Conservation (phyloP, 2,888 invertebrate species). For the Oithona nana region DNA sequence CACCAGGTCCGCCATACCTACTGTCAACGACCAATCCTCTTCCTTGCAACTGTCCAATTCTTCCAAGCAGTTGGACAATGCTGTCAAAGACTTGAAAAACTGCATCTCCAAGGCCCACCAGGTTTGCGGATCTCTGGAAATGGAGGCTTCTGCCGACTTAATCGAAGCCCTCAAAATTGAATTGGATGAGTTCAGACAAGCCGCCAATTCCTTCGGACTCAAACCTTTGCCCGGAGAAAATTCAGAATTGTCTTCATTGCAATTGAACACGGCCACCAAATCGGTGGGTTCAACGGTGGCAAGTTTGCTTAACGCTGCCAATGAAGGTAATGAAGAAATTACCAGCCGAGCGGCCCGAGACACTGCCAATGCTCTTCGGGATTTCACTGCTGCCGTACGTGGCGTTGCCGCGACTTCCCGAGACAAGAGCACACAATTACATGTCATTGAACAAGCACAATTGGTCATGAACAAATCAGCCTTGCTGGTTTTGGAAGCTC, state of each 20-base stretch:
- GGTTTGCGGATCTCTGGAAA: constrained; percentile 54
- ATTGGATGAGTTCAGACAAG: constrained; percentile 54
- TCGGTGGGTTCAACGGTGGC: constrained; percentile 63
- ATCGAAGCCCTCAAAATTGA: constrained; percentile 60
- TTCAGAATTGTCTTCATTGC: constrained; percentile 38
- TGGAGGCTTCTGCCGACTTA: constrained; percentile 61
- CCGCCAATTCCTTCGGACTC: constrained; percentile 48
- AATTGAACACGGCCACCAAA: constrained; percentile 43
- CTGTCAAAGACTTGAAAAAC: constrained; percentile 41
- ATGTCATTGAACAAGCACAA: constrained; percentile 39
- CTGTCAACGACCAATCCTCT: constrained; percentile 53
- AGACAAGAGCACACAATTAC: constrained; percentile 36
- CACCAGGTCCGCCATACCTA: constrained; percentile 59
- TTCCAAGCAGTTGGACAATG: constrained; percentile 45
- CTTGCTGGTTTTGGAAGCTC: constrained; percentile 59
- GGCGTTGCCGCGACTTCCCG: constrained; percentile 53
- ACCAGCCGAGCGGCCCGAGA: constrained; percentile 62
- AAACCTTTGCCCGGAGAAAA: constrained; percentile 70
- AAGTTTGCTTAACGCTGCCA: constrained; percentile 63
- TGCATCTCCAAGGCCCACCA: constrained; percentile 38
- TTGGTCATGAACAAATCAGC: constrained; percentile 60
- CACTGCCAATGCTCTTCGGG: constrained; percentile 52
- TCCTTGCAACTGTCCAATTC: constrained; percentile 51
- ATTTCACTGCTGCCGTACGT: constrained; percentile 50
- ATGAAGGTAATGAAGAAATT: constrained; percentile 57